Base-by-base conservation (phyloP, 2,888 invertebrate genomes). In the Catotricha subobsoleta region DNA sequence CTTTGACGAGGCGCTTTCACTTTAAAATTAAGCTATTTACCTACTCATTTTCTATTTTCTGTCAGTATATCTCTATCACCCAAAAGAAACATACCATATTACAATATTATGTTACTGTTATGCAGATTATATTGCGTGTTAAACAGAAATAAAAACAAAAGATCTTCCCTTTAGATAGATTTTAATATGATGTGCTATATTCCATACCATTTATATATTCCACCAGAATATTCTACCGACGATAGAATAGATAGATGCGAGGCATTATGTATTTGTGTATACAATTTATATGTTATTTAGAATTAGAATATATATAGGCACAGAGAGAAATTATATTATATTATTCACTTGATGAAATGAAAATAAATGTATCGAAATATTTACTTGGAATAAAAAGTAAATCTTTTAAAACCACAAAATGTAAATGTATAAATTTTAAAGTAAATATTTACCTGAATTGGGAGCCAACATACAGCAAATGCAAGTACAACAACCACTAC, bases 391-490 rank as follows among this genome's bases (percentile, higher is more conserved):
- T 5, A 37, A 25, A 25, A 6, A 16, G 7, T 16, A 37, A 36
- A 8, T 23, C 21, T 8, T 3, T 30, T 39, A 39, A 9, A 34
- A 13, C 21, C 12, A 21, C 36, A 12, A n/a, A n/a, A n/a, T n/a
- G n/a, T n/a, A n/a, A n/a, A n/a, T n/a, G n/a, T n/a, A 9, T 20
- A 25, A 36, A 4, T 3, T 15, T n/a, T 9, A n/a, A 10, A 36
- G 15, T 27, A 27, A 27, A 15, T 51, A 57, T 61, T 69, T 52
- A 90, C 80, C 69, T 91, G 90, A 55, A 94, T 84, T 20, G 94
- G 94, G 53, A 83, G 76, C 92, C 92, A 92, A 65, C 91, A 90
- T 31, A 88, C 70, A 16, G 91, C 90, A 61, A 94, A 94, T 37
- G 87, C 87, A 40, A 86, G 76, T 2, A 91, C 87, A 40, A 91